Evolutionary conservation across 2,113 vertebrate genomes (phyloP).

Genomic region (Chlamydotis undulata): DNA sequence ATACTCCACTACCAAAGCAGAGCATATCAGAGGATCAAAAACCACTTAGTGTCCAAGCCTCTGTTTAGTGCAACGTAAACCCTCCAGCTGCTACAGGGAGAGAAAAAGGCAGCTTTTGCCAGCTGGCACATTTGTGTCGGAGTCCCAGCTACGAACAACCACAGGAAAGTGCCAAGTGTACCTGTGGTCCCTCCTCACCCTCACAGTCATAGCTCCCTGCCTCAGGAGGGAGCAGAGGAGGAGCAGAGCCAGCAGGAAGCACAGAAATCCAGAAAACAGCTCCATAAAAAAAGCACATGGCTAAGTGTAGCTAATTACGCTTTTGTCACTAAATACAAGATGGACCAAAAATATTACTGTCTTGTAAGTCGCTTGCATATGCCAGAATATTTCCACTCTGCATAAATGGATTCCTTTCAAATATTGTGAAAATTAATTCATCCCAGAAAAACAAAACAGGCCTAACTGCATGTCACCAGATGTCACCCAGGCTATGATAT

Average conservation of each 20-base stretch:
- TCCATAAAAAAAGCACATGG: background rate
- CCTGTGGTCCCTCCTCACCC: background rate
- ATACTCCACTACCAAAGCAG: constrained; percentile 3
- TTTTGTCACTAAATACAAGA: constrained; percentile 59
- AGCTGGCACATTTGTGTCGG: background rate
- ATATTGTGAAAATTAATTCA: constrained; percentile 63
- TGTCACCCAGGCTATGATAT: constrained; percentile 61
- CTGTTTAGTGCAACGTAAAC: background rate
- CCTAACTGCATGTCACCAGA: constrained; percentile 57
- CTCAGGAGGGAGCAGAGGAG: background rate
- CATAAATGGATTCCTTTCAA: constrained; percentile 57
- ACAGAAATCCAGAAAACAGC: background rate
- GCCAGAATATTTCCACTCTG: constrained; percentile 57
- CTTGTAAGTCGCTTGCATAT: constrained; percentile 25
- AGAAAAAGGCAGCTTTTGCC: background rate
- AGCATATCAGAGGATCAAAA: constrained; percentile 33
- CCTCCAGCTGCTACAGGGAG: background rate
- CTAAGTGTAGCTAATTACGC: background rate
- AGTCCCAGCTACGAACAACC: background rate
- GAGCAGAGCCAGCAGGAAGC: background rate
- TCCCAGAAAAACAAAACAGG: constrained; percentile 45
- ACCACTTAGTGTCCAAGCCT: background rate
- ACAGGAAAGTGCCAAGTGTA: background rate
- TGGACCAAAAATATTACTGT: constrained; percentile 49
- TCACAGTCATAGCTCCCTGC: background rate